A percentile compares a stretch with the other conserved stretches of the same genome.
Conservation (phyloP, 2,888 invertebrate species). For the Amiota mariae region DNA sequence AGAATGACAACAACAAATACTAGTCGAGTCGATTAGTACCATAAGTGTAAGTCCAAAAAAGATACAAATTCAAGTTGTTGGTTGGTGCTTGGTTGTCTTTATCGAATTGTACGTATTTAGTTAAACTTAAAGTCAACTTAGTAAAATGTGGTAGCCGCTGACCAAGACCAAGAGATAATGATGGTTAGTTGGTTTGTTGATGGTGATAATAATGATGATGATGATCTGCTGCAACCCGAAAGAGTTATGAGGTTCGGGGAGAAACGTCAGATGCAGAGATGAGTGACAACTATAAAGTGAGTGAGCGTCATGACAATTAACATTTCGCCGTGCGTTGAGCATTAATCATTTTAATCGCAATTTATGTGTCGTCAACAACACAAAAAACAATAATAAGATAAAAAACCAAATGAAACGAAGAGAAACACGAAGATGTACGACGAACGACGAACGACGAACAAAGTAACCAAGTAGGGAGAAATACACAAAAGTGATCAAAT, state of each 20-base stretch:
- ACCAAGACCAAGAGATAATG: constrained; percentile 2
- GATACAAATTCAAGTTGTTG: not conserved
- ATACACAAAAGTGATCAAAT: no score
- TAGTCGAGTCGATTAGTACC: not conserved
- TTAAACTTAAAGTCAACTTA: not conserved
- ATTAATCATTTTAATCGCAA: constrained; percentile 73
- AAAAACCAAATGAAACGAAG: constrained; percentile 38
- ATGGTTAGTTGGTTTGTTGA: constrained; percentile 42
- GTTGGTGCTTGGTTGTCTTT: no score
- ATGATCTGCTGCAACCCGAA: constrained; percentile 31
- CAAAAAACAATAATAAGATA: constrained; percentile 30
- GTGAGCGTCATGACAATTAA: constrained; percentile 65
- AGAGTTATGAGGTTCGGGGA: not conserved
- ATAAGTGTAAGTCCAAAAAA: constrained; percentile 8
- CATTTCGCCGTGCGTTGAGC: constrained; percentile 69
- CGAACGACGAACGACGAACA: not conserved
- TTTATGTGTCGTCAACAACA: constrained; percentile 66
- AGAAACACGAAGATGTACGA: not conserved
- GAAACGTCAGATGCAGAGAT: constrained; percentile 13
- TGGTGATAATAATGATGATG: constrained; percentile 29
- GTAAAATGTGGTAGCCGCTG: no score
- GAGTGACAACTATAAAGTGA: constrained; percentile 36
- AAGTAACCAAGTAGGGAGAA: not conserved
- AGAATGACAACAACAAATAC: not conserved
- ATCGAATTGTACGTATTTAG: not conserved